phyloP scores from a whole-genome alignment of 1,140 invertebrate genomes.

The Papilio helenus region DNA sequence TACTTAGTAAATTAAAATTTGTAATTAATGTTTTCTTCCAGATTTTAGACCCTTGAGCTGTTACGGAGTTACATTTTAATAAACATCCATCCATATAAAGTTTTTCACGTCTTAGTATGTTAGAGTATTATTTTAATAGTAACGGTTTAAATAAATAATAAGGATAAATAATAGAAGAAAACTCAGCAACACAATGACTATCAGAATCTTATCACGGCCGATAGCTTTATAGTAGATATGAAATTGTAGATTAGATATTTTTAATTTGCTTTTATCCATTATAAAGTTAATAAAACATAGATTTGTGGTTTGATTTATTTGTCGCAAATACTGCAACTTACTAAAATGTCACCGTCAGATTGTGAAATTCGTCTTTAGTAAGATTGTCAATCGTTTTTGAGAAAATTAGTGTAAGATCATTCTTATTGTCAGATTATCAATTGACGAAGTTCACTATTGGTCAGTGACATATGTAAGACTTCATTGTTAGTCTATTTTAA shows the following conservation, averaged over 20 bases:
- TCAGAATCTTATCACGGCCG: not conserved
- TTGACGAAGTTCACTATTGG: not conserved
- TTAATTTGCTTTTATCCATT: not conserved
- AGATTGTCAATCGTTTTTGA: not conserved
- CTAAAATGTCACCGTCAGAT: not conserved
- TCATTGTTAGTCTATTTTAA: conserved; percentile 5
- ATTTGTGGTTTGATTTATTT: not conserved
- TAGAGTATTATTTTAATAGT: too few species aligned
- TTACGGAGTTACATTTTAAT: too few species aligned
- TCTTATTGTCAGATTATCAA: not conserved
- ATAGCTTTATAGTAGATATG: not conserved
- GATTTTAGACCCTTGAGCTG: too few species aligned
- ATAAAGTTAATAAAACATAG: not conserved
- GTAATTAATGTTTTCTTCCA: too few species aligned
- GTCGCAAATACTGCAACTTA: not conserved
- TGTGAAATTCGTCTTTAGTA: not conserved
- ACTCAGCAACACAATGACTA: not conserved
- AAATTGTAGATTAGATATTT: not conserved
- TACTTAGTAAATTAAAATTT: too few species aligned
- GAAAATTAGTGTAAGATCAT: not conserved
- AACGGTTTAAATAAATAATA: too few species aligned
- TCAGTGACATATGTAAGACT: not conserved
- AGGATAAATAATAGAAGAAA: too few species aligned
- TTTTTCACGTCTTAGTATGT: too few species aligned
- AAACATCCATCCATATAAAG: too few species aligned